Conservation (phyloP, 2,888 invertebrate species). For the Folsomia manolachei region DNA sequence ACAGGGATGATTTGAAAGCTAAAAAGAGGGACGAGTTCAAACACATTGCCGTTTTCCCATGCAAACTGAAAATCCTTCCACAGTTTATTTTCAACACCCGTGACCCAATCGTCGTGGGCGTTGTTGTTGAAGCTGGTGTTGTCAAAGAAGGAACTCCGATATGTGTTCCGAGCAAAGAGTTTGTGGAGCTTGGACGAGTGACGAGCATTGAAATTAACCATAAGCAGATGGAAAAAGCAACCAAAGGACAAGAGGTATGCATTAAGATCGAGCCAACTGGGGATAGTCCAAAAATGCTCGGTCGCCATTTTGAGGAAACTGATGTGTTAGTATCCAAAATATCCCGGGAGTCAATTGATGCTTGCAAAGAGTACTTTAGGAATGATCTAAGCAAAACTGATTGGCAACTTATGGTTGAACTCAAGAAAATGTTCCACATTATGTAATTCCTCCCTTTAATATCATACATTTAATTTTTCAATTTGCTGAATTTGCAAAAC, state of each 20-base stretch:
- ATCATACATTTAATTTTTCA: too few relatives aligned
- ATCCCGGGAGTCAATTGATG: conserved; percentile 95
- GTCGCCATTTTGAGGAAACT: conserved; percentile 95
- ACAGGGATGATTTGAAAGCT: conserved; percentile 83
- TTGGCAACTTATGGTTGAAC: conserved; percentile 97
- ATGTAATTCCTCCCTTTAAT: conserved; percentile 64
- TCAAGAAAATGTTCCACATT: conserved; percentile 93
- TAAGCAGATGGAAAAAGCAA: conserved; percentile 88
- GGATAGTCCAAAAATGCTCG: conserved; percentile 98
- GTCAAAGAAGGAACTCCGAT: conserved; percentile 95
- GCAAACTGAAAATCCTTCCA: conserved; percentile 76
- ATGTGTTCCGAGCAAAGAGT: conserved; percentile 96
- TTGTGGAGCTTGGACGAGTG: conserved; percentile 88
- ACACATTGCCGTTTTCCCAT: conserved; percentile 96
- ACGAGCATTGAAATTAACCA: conserved; percentile 95
- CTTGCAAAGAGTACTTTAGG: conserved; percentile 98
- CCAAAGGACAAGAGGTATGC: conserved; percentile 93
- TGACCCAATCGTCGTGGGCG: conserved; percentile 96
- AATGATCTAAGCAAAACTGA: conserved; percentile 95
- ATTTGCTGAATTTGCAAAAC: too few relatives aligned
- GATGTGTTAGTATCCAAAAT: conserved; percentile 97
- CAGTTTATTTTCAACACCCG: conserved; percentile 96
- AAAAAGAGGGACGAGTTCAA: conserved; percentile 93
- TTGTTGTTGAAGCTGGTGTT: conserved; percentile 91
- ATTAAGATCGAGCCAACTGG: conserved; percentile 96